These are phyloP conservation scores for Ochropacha duplaris DNA, from an alignment of 2,888 invertebrate species.

Conservation along the genomic window DNA sequence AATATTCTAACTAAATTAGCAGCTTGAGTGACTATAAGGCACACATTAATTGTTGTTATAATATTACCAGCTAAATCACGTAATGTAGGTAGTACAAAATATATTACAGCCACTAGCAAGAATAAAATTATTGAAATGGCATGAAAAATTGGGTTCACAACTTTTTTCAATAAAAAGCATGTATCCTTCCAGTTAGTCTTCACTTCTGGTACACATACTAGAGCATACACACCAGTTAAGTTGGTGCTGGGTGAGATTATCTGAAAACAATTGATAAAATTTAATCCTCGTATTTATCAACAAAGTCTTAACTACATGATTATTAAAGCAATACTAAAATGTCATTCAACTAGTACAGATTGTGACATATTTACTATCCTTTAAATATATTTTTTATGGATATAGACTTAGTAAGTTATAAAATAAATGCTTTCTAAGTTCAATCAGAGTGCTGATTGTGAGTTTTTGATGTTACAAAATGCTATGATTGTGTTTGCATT, in stretches of 20 bases:
- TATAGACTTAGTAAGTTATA: too few relatives aligned
- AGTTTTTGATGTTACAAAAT: too few relatives aligned
- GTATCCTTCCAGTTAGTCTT: constrained; percentile 88
- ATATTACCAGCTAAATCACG: constrained; percentile 93
- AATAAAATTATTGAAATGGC: constrained; percentile 87
- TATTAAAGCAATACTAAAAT: too few relatives aligned
- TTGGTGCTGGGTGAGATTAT: constrained; percentile 76
- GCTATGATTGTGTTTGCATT: too few relatives aligned
- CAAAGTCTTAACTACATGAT: too few relatives aligned
- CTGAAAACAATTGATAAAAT: constrained; percentile 55
- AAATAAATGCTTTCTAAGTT: background rate
- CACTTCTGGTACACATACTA: constrained; percentile 88
- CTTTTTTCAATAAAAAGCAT: constrained; percentile 88
- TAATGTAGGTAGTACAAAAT: constrained; percentile 91
- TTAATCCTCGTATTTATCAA: too few relatives aligned
- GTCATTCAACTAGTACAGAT: too few relatives aligned
- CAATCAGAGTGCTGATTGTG: too few relatives aligned
- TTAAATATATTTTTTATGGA: too few relatives aligned
- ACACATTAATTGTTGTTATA: constrained; percentile 90
- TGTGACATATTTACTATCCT: too few relatives aligned
- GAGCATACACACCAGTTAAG: constrained; percentile 85
- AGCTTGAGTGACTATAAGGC: constrained; percentile 89
- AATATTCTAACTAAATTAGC: constrained; percentile 91
- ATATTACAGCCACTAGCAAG: constrained; percentile 88
- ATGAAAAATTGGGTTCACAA: constrained; percentile 90